phyloP scores from a whole-genome alignment of 2,113 vertebrate genomes.

The Colossoma macropomum region DNA sequence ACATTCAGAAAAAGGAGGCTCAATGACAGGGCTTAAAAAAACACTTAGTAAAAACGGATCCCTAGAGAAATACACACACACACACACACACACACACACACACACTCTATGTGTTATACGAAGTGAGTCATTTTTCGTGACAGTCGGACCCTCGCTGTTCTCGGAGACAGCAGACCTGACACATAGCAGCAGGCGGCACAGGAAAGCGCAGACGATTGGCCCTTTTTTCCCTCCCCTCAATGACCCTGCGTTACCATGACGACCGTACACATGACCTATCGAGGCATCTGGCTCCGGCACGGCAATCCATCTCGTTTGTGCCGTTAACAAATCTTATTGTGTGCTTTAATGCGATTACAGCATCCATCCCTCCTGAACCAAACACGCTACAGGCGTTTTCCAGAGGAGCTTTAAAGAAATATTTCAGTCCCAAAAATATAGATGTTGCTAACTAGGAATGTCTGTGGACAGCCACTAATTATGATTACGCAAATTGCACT shows the following conservation, averaged over 20 bases:
- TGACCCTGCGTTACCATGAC: conserved; percentile 56
- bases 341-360: conserved; percentile 57
- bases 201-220: conserved; percentile 34
- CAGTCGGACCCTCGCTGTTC: conserved; percentile 35
- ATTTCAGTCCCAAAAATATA: neutral
- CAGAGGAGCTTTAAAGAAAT: conserved; percentile 29
- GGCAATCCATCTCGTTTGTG: conserved; percentile 54
- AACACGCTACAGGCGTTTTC: conserved; percentile 39
- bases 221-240: conserved; percentile 15
- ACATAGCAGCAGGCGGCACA: conserved; percentile 23
- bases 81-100: neutral
- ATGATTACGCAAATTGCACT: too few relatives aligned
- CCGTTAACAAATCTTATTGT: conserved; percentile 60
- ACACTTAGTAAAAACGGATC: neutral
- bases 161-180: conserved; percentile 38
- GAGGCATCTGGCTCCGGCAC: conserved; percentile 55
- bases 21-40: neutral
- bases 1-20: neutral
- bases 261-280: conserved; percentile 52
- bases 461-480: too few relatives aligned
- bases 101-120: too few relatives aligned
- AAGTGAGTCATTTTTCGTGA: conserved; percentile 20
- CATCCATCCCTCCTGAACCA: conserved; percentile 48
- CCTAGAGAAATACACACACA: neutral
- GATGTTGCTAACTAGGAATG: neutral